phyloP scores from a whole-genome alignment of 2,113 vertebrate genomes.

The Glaucomys volans region DNA sequence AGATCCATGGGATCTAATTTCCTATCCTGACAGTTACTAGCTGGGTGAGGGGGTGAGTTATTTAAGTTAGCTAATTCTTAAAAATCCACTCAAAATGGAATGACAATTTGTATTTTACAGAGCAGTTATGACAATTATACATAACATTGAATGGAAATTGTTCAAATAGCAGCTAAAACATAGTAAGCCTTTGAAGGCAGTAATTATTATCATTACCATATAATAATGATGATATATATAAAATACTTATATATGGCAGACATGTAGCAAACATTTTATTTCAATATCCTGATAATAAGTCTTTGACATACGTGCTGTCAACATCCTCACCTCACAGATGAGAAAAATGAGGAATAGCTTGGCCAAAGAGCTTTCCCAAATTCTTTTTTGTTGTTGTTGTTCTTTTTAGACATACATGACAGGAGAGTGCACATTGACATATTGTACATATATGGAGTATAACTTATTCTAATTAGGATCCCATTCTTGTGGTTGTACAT shows the following conservation, averaged over 20 bases:
- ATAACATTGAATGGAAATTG: background rate
- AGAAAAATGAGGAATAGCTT: background rate
- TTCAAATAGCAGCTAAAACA: background rate
- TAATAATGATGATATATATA: background rate
- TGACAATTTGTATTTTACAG: background rate
- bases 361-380: background rate
- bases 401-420: too few relatives aligned
- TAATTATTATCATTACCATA: background rate
- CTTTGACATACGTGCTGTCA: background rate
- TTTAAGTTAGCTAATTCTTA: background rate
- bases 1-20: background rate
- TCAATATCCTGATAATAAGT: background rate
- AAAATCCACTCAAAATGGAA: background rate
- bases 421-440: too few relatives aligned
- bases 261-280: slow-evolving; percentile 19
- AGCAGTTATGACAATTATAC: background rate
- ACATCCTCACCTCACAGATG: background rate
- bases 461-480: too few relatives aligned
- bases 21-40: background rate
- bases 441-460: too few relatives aligned
- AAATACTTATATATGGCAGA: background rate
- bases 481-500: too few relatives aligned
- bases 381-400: background rate
- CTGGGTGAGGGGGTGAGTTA: background rate
- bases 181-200: background rate